A percentile compares a stretch with the other conserved stretches of the same genome.
These are phyloP conservation scores for Eurois occulta DNA, from an alignment of 2,888 invertebrate species.

Conservation along the genomic window DNA sequence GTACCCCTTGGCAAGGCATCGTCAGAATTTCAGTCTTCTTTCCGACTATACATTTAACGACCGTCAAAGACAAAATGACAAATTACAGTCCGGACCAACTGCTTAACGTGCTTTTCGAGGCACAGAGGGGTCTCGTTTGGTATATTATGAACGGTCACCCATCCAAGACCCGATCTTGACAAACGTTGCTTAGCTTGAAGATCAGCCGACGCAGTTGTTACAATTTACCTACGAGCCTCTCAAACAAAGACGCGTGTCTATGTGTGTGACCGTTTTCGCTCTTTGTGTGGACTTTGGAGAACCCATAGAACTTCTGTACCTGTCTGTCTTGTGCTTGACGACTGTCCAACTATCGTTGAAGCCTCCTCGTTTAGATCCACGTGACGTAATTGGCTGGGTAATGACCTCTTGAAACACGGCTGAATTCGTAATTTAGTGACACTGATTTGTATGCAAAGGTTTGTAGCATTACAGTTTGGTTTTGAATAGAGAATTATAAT, in stretches of 20 bases:
- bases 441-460: constrained; percentile 51
- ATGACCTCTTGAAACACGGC: constrained; percentile 63
- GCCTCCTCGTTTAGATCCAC: constrained; percentile 59
- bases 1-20: neutral
- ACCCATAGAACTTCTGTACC: constrained; percentile 22
- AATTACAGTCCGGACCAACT: neutral
- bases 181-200: neutral
- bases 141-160: neutral
- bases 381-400: constrained; percentile 63
- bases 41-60: neutral
- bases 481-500: constrained; percentile 13
- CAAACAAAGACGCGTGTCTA: too few relatives aligned
- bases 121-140: neutral
- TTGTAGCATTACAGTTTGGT: constrained; percentile 8
- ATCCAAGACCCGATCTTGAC: neutral
- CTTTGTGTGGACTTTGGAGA: neutral
- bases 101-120: neutral
- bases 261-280: too few relatives aligned
- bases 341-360: constrained; percentile 64
- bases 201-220: neutral
- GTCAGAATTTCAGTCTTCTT: neutral
- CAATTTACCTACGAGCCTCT: neutral
- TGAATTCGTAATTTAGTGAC: constrained; percentile 58
- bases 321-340: constrained; percentile 32
- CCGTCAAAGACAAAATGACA: neutral